phyloP scores from a whole-genome alignment of 1,140 invertebrate genomes.

The Drosophila mojavensis region DNA sequence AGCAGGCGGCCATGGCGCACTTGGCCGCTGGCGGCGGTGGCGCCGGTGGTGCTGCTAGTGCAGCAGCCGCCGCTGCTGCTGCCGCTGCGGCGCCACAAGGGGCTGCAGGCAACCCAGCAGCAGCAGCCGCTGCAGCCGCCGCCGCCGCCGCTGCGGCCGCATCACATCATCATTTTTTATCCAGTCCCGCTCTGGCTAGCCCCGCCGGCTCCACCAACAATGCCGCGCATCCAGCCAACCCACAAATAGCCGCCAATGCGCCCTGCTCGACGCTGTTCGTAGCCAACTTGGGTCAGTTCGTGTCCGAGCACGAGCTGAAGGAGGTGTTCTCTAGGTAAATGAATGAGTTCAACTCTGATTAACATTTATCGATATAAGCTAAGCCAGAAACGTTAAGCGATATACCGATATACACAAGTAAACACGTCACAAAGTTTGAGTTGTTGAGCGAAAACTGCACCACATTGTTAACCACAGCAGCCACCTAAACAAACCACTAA shows the following conservation, averaged over 20 bases:
- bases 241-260: conserved; percentile 86
- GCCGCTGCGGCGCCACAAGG: conserved; percentile 57
- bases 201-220: conserved; percentile 91
- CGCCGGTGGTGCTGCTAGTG: conserved; percentile 47
- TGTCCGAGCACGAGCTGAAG: conserved; percentile 98
- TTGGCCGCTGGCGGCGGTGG: conserved; percentile 83
- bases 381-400: not conserved
- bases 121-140: conserved; percentile 83
- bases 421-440: conserved; percentile 22
- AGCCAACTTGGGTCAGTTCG: conserved; percentile 97
- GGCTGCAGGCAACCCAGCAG: conserved; percentile 58
- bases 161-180: conserved; percentile 88
- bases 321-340: conserved; percentile 98
- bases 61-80: conserved; percentile 52
- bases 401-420: conserved; percentile 18
- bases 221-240: conserved; percentile 85
- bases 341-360: not conserved
- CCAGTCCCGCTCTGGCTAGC: conserved; percentile 93
- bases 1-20: conserved; percentile 88
- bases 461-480: conserved; percentile 29
- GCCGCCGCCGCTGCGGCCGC: conserved; percentile 68
- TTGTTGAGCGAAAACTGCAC: conserved; percentile 45
- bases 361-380: conserved; percentile 5
- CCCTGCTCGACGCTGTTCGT: conserved; percentile 99
- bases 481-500: conserved; percentile 18